phyloP scores from a whole-genome alignment of 2,113 vertebrate species.

The Hydropotes inermis region DNA sequence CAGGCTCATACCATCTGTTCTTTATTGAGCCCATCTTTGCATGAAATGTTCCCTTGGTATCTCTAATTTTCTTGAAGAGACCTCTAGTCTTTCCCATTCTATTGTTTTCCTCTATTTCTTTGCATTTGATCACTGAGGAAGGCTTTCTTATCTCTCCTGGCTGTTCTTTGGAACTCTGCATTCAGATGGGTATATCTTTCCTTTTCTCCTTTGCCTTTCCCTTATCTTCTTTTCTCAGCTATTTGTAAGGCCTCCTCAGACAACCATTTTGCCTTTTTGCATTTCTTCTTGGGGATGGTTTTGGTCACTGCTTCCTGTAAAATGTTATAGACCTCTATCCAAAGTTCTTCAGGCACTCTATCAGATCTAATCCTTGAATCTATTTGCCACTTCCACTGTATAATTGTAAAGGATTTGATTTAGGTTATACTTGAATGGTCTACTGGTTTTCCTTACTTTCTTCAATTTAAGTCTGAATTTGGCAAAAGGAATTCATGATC shows the following conservation, averaged over 20 bases:
- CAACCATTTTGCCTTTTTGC: neutral
- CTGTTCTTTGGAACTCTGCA: neutral
- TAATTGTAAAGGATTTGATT: neutral
- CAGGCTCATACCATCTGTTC: neutral
- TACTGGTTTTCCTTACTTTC: neutral
- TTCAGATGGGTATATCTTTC: neutral
- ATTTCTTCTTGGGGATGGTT: neutral
- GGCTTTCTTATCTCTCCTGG: neutral
- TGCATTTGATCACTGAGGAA: fast-evolving
- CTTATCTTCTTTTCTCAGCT: neutral
- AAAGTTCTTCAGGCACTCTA: neutral
- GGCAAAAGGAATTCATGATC: neutral
- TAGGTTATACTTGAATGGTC: neutral
- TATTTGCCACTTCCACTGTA: neutral
- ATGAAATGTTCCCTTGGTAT: neutral
- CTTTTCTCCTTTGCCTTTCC: neutral
- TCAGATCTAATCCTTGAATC: neutral
- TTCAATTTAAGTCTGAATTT: neutral
- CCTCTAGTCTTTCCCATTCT: neutral
- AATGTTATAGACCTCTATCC: neutral
- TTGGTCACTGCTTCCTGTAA: neutral
- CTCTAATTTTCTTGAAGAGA: neutral
- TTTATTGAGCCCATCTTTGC: neutral
- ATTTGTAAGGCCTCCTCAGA: neutral
- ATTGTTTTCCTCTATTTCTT: neutral